Base-by-base conservation (phyloP, 2,113 vertebrate genomes). In the Copsychus sechellarum region DNA sequence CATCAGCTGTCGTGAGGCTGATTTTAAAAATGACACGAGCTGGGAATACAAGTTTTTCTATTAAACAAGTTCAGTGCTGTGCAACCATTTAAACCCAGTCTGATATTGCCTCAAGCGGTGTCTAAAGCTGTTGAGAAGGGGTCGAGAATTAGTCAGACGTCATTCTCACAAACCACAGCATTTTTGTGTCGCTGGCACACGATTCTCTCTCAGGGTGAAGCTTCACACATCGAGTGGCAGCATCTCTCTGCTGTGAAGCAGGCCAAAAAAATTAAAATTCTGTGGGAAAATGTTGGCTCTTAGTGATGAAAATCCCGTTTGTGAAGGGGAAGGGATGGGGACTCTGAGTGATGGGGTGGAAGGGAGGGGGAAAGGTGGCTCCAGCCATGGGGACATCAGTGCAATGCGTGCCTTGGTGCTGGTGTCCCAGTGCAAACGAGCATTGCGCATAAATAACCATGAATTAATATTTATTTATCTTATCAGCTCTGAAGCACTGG, bases 361-460 rank as follows among this genome's bases (percentile, higher is more conserved):
- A 62, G 18, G 34, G 71, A 54, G 2, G 21, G 10, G 14, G 7
- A 18, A n/a, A 45, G 43, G 60, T 58, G 78, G 57, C 33, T 43
- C 8, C n/a, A 13, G 50, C 45, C 3, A 0, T 5, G 51, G 69
- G 85, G 54, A 20, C 12, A 3, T 17, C 25, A 7, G 26, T 15
- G 54, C 47, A 36, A 33, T 31, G 6, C 12, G 33, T 9, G 42
- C 9, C 28, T 64, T 14, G 54, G 29, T 69, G 51, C 22, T 1
- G 3, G 50, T 1, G 3, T 56, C 42, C n/a, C 50, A 5, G 7
- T 6, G 38, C 14, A 7, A 51, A 24, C 0, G 2, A 80, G 33
- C 12, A 0, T 43, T 57, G n/a, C 28, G 6, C 31, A 4, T 17
- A 60, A 34, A 29, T 36, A 16, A 19, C 34, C 12, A 1, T 9